phyloP scores from a whole-genome alignment of 2,888 invertebrate species.

The Hemistola chrysoprasaria region DNA sequence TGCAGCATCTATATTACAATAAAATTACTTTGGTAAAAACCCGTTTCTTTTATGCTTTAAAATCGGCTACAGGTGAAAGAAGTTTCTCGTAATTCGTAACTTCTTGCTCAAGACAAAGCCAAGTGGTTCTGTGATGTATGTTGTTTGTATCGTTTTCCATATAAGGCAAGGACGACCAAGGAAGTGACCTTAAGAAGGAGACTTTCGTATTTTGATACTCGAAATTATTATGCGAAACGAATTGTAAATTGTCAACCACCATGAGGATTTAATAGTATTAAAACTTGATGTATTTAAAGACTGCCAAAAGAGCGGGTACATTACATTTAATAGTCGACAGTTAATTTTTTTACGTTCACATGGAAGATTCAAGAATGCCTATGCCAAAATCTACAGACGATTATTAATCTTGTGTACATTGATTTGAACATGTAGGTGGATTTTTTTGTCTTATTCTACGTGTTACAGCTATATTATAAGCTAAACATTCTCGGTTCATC shows the following conservation, averaged over 20 bases:
- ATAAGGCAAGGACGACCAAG: conserved; percentile 64
- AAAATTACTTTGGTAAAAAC: too few species aligned
- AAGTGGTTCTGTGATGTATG: too few species aligned
- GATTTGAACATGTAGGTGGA: conserved; percentile 15
- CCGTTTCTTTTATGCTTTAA: too few species aligned
- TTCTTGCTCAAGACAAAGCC: too few species aligned
- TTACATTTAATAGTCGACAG: background rate
- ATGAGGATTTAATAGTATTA: conserved; percentile 6
- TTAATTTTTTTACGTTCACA: conserved; percentile 1
- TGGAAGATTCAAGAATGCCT: conserved; percentile 6
- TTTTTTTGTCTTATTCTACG: conserved; percentile 9
- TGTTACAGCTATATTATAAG: conserved; percentile 8
- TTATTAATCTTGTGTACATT: conserved; percentile 11
- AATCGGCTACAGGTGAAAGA: background rate
- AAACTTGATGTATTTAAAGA: background rate
- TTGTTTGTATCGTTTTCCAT: conserved; percentile 50
- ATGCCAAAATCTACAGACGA: conserved; percentile 5
- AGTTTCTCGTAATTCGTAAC: conserved; percentile 1
- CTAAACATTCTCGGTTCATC: conserved; percentile 7
- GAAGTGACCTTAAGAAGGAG: conserved; percentile 46
- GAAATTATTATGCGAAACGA: conserved; percentile 13
- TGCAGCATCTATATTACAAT: too few species aligned
- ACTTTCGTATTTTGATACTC: conserved; percentile 40
- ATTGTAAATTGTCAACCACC: conserved; percentile 13
- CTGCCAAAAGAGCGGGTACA: conserved; percentile 1